These are phyloP conservation scores for Alloscopus bannaensis DNA, from an alignment of 2,888 invertebrate species.

Conservation along the genomic window DNA sequence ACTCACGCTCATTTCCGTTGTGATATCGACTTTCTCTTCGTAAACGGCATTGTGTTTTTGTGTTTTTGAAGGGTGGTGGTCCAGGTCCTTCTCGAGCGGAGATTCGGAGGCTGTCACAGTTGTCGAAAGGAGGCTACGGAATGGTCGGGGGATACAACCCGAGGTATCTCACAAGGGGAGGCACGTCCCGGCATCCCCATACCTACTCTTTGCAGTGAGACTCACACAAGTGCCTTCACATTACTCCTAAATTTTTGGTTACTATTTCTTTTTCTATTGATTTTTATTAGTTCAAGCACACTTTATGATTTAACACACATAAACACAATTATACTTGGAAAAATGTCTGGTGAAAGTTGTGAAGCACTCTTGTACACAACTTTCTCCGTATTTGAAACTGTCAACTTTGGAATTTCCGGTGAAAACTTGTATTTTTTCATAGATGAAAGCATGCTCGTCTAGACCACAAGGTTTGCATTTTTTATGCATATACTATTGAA, in stretches of 20 bases:
- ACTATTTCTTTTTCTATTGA: conserved; percentile 54
- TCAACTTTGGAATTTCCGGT: too few relatives aligned
- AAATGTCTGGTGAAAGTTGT: too few relatives aligned
- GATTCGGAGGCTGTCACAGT: conserved; percentile 69
- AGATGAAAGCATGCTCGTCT: too few relatives aligned
- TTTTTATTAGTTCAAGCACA: neutral
- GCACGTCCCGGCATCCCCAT: conserved; percentile 72
- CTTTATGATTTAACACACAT: neutral
- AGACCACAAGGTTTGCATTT: too few relatives aligned
- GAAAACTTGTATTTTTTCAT: too few relatives aligned
- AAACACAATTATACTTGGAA: too few relatives aligned
- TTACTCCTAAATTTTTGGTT: conserved; percentile 70
- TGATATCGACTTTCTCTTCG: neutral
- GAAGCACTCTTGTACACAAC: too few relatives aligned
- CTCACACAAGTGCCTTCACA: conserved; percentile 70
- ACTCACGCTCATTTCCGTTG: neutral
- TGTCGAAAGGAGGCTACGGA: conserved; percentile 69
- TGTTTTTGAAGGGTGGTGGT: conserved; percentile 55
- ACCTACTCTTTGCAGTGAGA: conserved; percentile 74
- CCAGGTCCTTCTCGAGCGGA: conserved; percentile 65
- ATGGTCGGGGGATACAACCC: conserved; percentile 72
- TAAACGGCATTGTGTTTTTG: neutral
- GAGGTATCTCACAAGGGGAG: conserved; percentile 73
- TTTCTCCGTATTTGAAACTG: too few relatives aligned
- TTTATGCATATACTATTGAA: too few relatives aligned